Percentiles rank a stretch among this genome's conserved stretches.
phyloP scores from a whole-genome alignment of 2,113 vertebrate species.

The Tetrax tetrax region DNA sequence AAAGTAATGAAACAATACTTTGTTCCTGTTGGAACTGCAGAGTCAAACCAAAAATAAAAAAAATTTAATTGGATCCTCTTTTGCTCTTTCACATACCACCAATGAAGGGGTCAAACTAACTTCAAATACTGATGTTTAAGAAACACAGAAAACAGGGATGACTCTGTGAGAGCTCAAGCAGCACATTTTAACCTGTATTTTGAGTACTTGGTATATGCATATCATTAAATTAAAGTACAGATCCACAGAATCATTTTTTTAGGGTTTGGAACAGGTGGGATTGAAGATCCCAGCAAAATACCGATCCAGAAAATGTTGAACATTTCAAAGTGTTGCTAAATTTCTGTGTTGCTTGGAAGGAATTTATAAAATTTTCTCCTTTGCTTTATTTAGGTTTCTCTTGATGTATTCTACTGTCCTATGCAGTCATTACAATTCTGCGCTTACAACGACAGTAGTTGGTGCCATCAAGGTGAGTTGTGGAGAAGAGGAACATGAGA shows the following conservation, averaged over 20 bases:
- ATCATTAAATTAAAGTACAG: not conserved
- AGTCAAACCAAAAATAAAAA: not conserved
- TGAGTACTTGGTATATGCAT: not conserved
- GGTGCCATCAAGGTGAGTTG: constrained; percentile 88
- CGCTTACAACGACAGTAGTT: constrained; percentile 88
- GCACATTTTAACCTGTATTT: not conserved
- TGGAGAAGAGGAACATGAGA: not conserved
- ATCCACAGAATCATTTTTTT: not conserved
- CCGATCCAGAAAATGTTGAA: not conserved
- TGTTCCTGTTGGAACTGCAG: not conserved
- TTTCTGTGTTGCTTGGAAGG: not conserved
- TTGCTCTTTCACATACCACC: fast-evolving
- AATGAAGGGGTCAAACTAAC: not conserved
- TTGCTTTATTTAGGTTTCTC: constrained; percentile 83
- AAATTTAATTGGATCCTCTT: not conserved
- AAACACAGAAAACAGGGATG: not conserved
- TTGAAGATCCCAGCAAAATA: not conserved
- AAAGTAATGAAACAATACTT: not conserved
- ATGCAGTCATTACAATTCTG: constrained; percentile 92
- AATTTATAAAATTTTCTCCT: not conserved
- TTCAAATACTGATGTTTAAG: not conserved
- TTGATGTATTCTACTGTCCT: constrained; percentile 90
- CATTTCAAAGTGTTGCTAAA: not conserved
- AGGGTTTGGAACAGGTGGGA: not conserved
- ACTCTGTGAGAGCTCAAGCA: not conserved